Conservation (phyloP, 2,113 vertebrate species). For the Columba livia region DNA sequence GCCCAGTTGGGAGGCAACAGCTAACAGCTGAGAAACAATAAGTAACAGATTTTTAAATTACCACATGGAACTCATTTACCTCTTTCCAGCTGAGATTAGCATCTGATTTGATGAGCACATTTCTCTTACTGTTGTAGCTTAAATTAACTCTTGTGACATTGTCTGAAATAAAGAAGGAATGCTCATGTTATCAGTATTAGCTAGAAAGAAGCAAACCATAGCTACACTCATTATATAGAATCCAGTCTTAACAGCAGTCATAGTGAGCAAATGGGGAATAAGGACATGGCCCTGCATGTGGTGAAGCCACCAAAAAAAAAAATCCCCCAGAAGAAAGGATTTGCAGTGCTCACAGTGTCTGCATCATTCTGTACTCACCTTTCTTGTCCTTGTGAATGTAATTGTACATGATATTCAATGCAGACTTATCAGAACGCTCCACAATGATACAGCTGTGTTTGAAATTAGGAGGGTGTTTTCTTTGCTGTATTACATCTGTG, state of each 20-base stretch:
- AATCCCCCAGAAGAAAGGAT: background rate
- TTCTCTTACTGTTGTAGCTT: background rate
- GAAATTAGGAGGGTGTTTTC: background rate
- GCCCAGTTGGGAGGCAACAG: background rate
- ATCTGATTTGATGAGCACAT: background rate
- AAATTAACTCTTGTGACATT: conserved; percentile 15
- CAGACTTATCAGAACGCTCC: background rate
- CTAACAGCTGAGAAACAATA: conserved; percentile 47
- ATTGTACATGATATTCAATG: accelerated
- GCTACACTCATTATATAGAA: background rate
- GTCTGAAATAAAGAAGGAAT: background rate
- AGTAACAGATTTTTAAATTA: conserved; percentile 58
- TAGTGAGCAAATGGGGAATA: background rate
- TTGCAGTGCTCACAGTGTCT: background rate
- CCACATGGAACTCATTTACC: conserved; percentile 42
- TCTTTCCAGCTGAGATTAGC: conserved; percentile 26
- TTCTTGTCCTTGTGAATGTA: background rate
- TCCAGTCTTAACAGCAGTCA: background rate
- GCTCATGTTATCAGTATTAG: background rate
- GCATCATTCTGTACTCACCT: background rate
- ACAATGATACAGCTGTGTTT: background rate
- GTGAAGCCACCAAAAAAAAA: background rate
- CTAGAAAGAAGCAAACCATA: background rate
- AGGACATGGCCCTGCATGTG: background rate
- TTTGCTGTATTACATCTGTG: background rate